Conservation (phyloP, 2,113 vertebrate species). For the Rhinolophus ferrumequinum region DNA sequence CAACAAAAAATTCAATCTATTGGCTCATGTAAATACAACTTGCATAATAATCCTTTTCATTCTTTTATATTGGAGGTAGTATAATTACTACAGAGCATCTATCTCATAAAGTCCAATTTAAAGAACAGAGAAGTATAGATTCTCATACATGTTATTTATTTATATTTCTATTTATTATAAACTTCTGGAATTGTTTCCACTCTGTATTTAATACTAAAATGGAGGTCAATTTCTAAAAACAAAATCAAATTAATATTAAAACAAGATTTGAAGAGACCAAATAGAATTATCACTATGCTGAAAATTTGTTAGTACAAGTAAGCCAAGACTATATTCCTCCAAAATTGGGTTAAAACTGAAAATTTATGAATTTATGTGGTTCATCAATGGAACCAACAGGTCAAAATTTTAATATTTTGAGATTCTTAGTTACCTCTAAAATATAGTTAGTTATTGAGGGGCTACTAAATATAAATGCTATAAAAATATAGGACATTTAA, state of each 20-base stretch:
- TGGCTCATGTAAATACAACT: background rate
- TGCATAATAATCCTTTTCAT: background rate
- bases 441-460: background rate
- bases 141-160: background rate
- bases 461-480: background rate
- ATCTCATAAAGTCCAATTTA: constrained; percentile 4
- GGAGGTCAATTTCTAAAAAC: background rate
- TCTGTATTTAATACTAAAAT: background rate
- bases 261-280: background rate
- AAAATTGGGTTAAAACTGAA: background rate
- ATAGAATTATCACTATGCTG: background rate
- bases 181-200: background rate
- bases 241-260: constrained; percentile 23
- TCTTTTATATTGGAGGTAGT: background rate
- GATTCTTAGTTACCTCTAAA: background rate
- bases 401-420: constrained; percentile 30
- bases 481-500: constrained; percentile 9
- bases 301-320: background rate
- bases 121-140: background rate
- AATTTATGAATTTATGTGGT: background rate
- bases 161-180: background rate
- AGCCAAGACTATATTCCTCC: background rate
- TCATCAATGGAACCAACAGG: background rate
- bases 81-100: background rate
- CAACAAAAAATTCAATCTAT: background rate